Evolutionary conservation across 2,888 invertebrate species (phyloP).

Genomic region (Stenoptilia bipunctidactyla): DNA sequence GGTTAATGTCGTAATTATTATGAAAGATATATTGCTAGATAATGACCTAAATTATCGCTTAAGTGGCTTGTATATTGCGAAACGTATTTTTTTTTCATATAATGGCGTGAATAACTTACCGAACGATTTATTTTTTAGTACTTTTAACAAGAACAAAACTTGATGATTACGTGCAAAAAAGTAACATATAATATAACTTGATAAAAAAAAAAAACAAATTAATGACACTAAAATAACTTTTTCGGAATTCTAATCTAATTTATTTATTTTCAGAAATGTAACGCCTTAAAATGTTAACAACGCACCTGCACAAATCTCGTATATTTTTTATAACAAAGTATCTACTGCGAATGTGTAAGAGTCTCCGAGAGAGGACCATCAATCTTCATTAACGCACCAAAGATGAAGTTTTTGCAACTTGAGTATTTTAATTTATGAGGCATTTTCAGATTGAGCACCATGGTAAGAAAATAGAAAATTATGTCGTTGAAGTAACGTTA

Average conservation of each 20-base stretch:
- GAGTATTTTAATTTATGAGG: conserved; percentile 17
- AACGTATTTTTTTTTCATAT: too few relatives aligned
- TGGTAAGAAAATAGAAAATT: conserved; percentile 5
- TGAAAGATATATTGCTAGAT: too few relatives aligned
- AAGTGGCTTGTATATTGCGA: too few relatives aligned
- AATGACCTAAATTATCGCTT: too few relatives aligned
- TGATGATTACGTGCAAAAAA: too few relatives aligned
- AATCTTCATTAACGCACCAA: conserved; percentile 33
- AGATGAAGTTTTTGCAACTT: conserved; percentile 20
- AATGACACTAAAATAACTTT: conserved; percentile 4
- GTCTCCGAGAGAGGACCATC: conserved; percentile 24
- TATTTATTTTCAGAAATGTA: not conserved
- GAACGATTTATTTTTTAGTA: too few relatives aligned
- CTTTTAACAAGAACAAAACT: too few relatives aligned
- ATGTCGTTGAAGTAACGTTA: too few relatives aligned
- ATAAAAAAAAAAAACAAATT: conserved; percentile 3
- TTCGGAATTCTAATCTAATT: not conserved
- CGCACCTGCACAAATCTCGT: too few relatives aligned
- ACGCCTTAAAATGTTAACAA: not conserved
- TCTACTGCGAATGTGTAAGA: conserved; percentile 7
- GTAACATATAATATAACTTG: too few relatives aligned
- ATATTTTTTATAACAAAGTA: not conserved
- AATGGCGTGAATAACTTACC: too few relatives aligned
- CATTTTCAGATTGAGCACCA: conserved; percentile 7
- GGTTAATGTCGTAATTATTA: too few relatives aligned